Evolutionary conservation across 2,888 invertebrate species (phyloP).

Genomic region (Dynastes maya): DNA sequence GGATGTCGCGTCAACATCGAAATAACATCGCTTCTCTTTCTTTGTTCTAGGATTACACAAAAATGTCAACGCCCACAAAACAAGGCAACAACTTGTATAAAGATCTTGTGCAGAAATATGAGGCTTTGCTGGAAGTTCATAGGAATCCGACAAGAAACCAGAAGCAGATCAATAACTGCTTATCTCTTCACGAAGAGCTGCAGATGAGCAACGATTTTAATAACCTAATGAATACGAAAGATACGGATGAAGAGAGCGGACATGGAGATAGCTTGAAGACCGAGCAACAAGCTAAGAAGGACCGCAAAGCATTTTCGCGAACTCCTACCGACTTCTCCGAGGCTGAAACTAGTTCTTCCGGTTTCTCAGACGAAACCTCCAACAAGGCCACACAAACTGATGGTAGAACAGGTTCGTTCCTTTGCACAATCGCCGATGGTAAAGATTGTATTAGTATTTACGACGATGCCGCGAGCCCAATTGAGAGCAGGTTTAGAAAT

Average conservation of each 20-base stretch:
- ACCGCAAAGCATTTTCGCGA: slow-evolving; percentile 73
- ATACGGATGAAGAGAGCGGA: slow-evolving; percentile 79
- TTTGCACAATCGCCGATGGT: slow-evolving; percentile 89
- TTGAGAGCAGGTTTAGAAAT: slow-evolving; percentile 87
- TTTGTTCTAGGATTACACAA: slow-evolving; percentile 65
- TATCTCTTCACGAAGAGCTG: slow-evolving; percentile 81
- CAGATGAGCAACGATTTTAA: slow-evolving; percentile 83
- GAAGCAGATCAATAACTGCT: slow-evolving; percentile 71
- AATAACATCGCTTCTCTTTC: slow-evolving; percentile 38
- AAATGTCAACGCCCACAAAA: slow-evolving; percentile 58
- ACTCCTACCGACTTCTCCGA: slow-evolving; percentile 89
- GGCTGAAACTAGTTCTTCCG: slow-evolving; percentile 87
- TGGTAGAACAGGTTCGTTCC: slow-evolving; percentile 83
- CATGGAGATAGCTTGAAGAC: slow-evolving; percentile 72
- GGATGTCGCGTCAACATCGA: background rate
- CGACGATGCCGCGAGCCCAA: slow-evolving; percentile 84
- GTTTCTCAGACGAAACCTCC: slow-evolving; percentile 86
- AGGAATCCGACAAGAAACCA: slow-evolving; percentile 76
- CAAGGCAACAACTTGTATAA: slow-evolving; percentile 78
- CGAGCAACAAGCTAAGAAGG: slow-evolving; percentile 71
- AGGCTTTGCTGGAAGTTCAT: slow-evolving; percentile 86
- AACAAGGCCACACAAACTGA: slow-evolving; percentile 90
- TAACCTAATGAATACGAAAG: slow-evolving; percentile 75
- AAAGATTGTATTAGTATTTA: slow-evolving; percentile 90
- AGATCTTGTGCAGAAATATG: slow-evolving; percentile 88